phyloP scores from a whole-genome alignment of 2,113 vertebrate species.

The Elgaria multicarinata region DNA sequence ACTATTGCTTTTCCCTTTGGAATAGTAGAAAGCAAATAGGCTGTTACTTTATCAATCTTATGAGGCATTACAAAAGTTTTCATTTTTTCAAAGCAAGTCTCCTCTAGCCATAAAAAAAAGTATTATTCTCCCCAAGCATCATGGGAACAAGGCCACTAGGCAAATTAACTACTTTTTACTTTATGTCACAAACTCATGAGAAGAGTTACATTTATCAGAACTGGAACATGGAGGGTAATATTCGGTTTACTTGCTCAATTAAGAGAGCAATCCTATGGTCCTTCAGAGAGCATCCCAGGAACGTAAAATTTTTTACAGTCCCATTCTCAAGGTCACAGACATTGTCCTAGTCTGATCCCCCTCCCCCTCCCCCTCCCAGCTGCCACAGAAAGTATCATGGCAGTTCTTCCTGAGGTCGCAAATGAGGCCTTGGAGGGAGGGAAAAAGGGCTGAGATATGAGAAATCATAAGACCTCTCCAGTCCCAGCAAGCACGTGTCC shows the following conservation, averaged over 20 bases:
- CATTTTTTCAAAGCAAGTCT: background rate
- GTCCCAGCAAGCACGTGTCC: no score
- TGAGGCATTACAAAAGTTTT: background rate
- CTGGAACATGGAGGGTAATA: background rate
- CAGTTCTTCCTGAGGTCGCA: no score
- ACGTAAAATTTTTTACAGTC: no score
- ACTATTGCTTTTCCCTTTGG: background rate
- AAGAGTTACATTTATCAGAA: background rate
- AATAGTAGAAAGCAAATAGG: slow-evolving; percentile 1
- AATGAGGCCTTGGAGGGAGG: no score
- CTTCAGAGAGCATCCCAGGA: no score
- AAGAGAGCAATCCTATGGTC: background rate
- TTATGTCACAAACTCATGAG: background rate
- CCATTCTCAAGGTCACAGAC: no score
- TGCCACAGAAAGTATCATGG: no score
- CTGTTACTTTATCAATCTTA: background rate
- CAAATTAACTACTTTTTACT: background rate
- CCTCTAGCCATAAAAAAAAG: background rate
- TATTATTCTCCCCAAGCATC: background rate
- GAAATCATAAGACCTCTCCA: no score
- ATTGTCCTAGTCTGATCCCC: no score
- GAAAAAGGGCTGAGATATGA: no score
- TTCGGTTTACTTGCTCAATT: background rate
- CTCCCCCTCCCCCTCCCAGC: no score
- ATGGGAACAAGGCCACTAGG: background rate